Evolutionary conservation across 2,888 invertebrate species (phyloP).

Genomic region (Vandiemenella viatica): DNA sequence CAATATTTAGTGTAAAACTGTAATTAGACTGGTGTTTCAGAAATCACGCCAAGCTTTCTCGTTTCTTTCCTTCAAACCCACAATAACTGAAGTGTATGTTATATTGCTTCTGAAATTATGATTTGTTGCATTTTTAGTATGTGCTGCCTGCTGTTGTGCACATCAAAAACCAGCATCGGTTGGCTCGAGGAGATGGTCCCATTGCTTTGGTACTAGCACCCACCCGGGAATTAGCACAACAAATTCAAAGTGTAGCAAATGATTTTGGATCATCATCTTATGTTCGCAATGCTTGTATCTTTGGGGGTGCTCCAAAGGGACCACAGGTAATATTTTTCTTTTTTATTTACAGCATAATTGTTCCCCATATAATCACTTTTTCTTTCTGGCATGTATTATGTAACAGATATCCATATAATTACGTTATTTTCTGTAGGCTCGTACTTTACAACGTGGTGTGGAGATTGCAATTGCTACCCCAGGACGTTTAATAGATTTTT

Average conservation of each 20-base stretch:
- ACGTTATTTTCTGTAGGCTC: slow-evolving; percentile 19
- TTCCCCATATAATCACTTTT: too few species aligned
- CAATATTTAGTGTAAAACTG: too few species aligned
- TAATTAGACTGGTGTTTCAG: too few species aligned
- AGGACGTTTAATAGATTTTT: slow-evolving; percentile 34
- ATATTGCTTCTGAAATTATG: not conserved
- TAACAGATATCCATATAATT: not conserved
- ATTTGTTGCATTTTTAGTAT: slow-evolving; percentile 32
- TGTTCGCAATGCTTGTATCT: slow-evolving; percentile 70
- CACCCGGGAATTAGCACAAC: slow-evolving; percentile 76
- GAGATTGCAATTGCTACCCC: slow-evolving; percentile 38
- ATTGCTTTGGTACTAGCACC: slow-evolving; percentile 82
- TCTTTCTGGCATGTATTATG: too few species aligned
- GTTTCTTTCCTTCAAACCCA: too few species aligned
- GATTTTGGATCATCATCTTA: slow-evolving; percentile 66
- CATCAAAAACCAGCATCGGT: slow-evolving; percentile 75
- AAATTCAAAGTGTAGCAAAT: slow-evolving; percentile 71
- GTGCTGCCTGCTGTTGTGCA: slow-evolving; percentile 89
- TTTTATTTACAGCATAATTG: too few species aligned
- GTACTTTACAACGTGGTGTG: slow-evolving; percentile 26
- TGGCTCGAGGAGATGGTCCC: slow-evolving; percentile 82
- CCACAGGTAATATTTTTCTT: slow-evolving; percentile 51
- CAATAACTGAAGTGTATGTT: not conserved
- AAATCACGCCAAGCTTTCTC: too few species aligned
- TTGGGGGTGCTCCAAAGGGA: slow-evolving; percentile 80